phyloP scores from a whole-genome alignment of 37 sponge, comb jelly and placozoan genomes.

The Geodia barretti region DNA sequence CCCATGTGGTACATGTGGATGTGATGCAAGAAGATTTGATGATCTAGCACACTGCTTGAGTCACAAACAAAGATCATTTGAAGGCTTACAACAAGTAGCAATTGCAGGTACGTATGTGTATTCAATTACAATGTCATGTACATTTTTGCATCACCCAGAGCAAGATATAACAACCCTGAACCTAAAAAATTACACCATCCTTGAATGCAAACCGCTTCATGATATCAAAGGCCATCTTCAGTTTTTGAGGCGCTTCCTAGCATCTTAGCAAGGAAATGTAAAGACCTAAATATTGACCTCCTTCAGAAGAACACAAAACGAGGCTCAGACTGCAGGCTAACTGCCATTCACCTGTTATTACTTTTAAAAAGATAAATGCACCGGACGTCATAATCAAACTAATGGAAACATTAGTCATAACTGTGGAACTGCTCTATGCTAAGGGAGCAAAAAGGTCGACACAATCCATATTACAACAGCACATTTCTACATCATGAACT shows the following conservation, averaged over 20 bases:
- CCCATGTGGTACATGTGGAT: conserved; percentile 38
- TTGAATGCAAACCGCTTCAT: conserved; percentile 35
- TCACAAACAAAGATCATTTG: neutral
- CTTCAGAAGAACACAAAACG: conserved; percentile 14
- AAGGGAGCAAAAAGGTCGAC: neutral
- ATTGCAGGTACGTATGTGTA: conserved; percentile 3
- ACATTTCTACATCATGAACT: conserved; percentile 13
- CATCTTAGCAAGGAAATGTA: neutral
- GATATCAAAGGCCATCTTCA: conserved; percentile 20
- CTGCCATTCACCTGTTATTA: conserved; percentile 6
- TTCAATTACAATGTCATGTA: too few species aligned
- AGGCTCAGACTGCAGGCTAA: conserved; percentile 30
- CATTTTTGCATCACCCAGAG: neutral
- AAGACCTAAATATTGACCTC: neutral
- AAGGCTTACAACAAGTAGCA: conserved; percentile 18
- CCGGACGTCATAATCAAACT: neutral
- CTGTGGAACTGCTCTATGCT: neutral
- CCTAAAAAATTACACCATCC: conserved; percentile 4
- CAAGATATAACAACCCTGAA: neutral
- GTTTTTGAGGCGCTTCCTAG: conserved; percentile 7
- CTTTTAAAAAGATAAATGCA: neutral
- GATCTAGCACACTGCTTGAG: conserved; percentile 23
- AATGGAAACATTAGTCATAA: conserved; percentile 5
- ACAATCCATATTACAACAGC: conserved; percentile 11
- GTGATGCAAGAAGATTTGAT: neutral